Conservation (phyloP, 1,140 invertebrate genomes). For the Platorchestia sp. region DNA sequence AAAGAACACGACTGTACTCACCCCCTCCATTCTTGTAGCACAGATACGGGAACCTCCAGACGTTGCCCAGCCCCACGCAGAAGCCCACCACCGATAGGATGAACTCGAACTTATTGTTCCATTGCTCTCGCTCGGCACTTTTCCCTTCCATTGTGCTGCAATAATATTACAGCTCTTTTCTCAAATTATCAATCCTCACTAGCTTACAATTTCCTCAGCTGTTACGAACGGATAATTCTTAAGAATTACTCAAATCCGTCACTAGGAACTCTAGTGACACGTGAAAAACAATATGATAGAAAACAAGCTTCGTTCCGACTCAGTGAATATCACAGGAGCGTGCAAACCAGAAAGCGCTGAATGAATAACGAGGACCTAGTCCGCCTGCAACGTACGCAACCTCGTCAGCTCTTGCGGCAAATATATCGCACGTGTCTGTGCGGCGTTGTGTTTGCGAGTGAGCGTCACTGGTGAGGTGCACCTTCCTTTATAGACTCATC, state of each 20-base stretch:
- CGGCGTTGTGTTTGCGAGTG: not conserved
- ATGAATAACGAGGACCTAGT: not conserved
- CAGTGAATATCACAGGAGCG: not conserved
- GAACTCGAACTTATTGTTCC: conserved; percentile 83
- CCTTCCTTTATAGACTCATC: not conserved
- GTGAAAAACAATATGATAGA: not conserved
- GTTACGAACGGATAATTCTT: not conserved
- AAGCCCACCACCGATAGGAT: conserved; percentile 81
- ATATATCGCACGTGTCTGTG: not conserved
- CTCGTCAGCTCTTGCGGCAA: not conserved
- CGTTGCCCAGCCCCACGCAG: conserved; percentile 82
- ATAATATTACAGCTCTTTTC: not conserved
- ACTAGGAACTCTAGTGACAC: not conserved
- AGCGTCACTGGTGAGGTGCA: not conserved
- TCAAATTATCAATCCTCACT: not conserved
- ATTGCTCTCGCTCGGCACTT: conserved; percentile 74
- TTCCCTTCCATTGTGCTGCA: not conserved
- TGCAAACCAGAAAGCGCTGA: not conserved
- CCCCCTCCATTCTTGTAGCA: conserved; percentile 79
- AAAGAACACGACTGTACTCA: too few relatives aligned
- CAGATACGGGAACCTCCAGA: conserved; percentile 83
- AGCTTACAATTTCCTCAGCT: not conserved
- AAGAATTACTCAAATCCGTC: not conserved
- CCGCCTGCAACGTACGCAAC: not conserved
- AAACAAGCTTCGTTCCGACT: not conserved